phyloP scores from a whole-genome alignment of 2,797 vertebrate species.

The Eurystomus glaucurus region DNA sequence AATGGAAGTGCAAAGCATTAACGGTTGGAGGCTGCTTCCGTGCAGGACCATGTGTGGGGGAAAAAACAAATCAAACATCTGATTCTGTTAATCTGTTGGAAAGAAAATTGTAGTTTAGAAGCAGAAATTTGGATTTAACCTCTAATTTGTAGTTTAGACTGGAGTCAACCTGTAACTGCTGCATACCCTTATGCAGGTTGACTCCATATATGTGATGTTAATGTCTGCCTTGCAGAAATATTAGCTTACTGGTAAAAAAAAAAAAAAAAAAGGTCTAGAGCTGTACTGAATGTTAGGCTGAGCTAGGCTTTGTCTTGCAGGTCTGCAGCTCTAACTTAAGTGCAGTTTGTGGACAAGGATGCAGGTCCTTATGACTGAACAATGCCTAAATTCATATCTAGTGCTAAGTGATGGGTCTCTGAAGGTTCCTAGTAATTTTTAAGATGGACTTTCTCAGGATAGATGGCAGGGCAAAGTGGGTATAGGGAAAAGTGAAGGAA shows the following conservation, averaged over 20 bases:
- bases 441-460: background rate
- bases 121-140: background rate
- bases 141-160: background rate
- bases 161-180: background rate
- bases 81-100: background rate
- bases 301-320: background rate
- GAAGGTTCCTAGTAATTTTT: background rate
- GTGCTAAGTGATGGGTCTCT: background rate
- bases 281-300: background rate
- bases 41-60: background rate
- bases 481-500: background rate
- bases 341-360: background rate
- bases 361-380: background rate
- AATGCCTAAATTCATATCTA: background rate
- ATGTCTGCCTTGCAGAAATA: background rate
- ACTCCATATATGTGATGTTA: background rate
- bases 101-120: background rate
- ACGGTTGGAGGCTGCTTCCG: background rate
- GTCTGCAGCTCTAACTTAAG: background rate
- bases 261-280: background rate
- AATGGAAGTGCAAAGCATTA: background rate
- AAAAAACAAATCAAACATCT: background rate
- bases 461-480: background rate
- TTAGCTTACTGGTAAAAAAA: background rate
- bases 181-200: background rate